Conservation (phyloP, 2,113 vertebrate species). For the Setophaga petechia region DNA sequence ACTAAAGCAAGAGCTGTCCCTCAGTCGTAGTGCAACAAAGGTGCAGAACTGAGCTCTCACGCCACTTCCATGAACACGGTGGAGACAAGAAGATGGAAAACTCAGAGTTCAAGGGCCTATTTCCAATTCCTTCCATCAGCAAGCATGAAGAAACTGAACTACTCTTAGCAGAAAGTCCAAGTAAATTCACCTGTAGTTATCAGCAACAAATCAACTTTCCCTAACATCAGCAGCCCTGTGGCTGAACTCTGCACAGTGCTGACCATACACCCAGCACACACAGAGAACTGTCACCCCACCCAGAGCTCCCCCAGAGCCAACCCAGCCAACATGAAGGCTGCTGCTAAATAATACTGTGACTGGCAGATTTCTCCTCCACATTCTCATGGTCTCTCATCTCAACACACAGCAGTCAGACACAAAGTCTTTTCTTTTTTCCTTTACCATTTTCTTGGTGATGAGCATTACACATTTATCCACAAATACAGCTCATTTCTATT, state of each 20-base stretch:
- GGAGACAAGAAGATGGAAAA: neutral
- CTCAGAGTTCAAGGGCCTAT: accelerated
- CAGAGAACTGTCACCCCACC: neutral
- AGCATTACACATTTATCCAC: neutral
- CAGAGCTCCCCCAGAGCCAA: neutral
- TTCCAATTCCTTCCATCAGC: neutral
- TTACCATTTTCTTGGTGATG: neutral
- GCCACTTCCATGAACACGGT: accelerated
- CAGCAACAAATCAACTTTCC: neutral
- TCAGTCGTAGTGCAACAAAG: neutral
- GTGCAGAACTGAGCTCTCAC: neutral
- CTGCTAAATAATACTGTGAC: neutral
- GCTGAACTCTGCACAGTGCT: neutral
- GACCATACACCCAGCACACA: neutral
- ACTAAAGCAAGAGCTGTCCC: neutral
- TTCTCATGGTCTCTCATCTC: neutral
- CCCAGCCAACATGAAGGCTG: neutral
- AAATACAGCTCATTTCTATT: neutral
- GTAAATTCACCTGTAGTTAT: neutral
- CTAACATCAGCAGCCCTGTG: neutral
- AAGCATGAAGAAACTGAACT: neutral
- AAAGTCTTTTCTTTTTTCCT: neutral
- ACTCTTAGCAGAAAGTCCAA: neutral
- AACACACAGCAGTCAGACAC: neutral
- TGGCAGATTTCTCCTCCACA: neutral